These are phyloP conservation scores for Clarias platycephalus DNA, from an alignment of 2,797 vertebrate species.

Conservation along the genomic window DNA sequence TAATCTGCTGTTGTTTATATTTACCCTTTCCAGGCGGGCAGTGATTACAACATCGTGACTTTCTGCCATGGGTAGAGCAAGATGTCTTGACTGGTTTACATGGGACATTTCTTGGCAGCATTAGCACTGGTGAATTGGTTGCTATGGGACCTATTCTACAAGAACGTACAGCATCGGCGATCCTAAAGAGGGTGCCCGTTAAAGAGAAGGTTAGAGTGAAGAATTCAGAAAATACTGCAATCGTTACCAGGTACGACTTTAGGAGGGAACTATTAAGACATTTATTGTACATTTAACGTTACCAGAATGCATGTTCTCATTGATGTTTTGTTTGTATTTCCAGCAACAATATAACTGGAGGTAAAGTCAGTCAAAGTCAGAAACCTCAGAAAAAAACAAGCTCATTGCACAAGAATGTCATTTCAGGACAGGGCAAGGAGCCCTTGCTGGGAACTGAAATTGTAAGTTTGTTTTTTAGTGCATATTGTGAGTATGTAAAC, in stretches of 20 bases:
- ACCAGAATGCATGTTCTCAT: background rate
- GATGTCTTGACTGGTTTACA: conserved; percentile 53
- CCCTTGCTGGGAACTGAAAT: conserved; percentile 29
- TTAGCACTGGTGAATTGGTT: conserved; percentile 36
- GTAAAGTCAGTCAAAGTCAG: conserved; percentile 65
- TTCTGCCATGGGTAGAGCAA: conserved; percentile 29
- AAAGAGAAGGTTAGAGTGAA: conserved; percentile 76
- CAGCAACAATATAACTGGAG: conserved; percentile 74
- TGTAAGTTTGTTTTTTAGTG: conserved; percentile 33
- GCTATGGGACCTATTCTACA: conserved; percentile 82
- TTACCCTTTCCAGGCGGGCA: background rate
- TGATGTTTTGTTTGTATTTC: conserved; percentile 45
- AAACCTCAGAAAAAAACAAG: conserved; percentile 64
- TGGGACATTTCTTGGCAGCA: conserved; percentile 66
- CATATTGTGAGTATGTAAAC: background rate
- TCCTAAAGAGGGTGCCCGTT: conserved; percentile 72
- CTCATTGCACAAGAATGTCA: conserved; percentile 67
- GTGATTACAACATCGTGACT: conserved; percentile 4
- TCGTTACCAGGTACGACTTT: conserved; percentile 68
- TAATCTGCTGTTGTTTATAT: background rate
- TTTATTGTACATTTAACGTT: background rate
- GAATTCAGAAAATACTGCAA: conserved; percentile 71
- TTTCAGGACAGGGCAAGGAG: conserved; percentile 50
- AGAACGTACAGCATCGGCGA: conserved; percentile 73
- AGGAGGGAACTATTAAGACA: background rate